Evolutionary conservation across 2,797 vertebrate genomes (phyloP).

Genomic region (Steatocranus sp.): DNA sequence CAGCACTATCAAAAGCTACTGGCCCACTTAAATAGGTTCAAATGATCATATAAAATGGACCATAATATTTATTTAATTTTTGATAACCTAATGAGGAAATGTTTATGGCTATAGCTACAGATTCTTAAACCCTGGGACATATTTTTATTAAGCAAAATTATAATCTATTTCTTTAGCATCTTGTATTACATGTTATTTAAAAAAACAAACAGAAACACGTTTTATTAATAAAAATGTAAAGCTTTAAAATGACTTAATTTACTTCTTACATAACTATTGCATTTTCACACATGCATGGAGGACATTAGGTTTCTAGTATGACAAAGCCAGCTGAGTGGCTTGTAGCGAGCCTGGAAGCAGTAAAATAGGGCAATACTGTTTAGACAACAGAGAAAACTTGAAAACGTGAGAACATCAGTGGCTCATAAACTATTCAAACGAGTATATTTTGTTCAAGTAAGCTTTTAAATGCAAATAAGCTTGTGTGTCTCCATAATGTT

Average conservation of each 20-base stretch:
- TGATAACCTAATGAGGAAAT: neutral
- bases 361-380: neutral
- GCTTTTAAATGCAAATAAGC: neutral
- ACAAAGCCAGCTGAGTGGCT: neutral
- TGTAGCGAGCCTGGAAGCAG: neutral
- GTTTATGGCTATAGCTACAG: neutral
- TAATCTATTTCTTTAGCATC: neutral
- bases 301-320: neutral
- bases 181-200: neutral
- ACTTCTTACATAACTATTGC: neutral
- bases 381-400: neutral
- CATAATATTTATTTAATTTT: neutral
- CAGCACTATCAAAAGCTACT: neutral
- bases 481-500: neutral
- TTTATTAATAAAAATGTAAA: neutral
- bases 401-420: neutral
- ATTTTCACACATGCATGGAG: neutral
- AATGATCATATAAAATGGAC: neutral
- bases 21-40: neutral
- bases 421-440: neutral
- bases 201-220: neutral
- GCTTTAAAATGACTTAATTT: neutral
- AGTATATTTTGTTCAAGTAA: neutral
- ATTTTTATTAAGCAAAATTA: neutral
- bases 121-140: neutral